These are phyloP conservation scores for Aurelia coerulea DNA, from an alignment of 30 jellyfish, hydroid and myxozoan genomes.

Conservation along the genomic window DNA sequence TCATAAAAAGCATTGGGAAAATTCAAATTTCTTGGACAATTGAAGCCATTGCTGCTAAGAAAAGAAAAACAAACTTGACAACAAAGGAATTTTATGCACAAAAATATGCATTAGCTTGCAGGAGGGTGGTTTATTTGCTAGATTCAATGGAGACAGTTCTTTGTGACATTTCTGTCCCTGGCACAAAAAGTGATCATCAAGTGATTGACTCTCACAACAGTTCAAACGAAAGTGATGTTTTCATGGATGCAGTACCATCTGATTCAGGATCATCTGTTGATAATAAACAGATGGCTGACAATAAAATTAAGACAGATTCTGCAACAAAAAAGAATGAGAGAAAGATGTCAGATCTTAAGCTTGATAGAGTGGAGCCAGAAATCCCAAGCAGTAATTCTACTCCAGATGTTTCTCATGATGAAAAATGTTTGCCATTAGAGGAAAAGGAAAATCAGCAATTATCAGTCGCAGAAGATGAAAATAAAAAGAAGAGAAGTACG, in stretches of 20 bases:
- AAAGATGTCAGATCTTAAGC: too few relatives aligned
- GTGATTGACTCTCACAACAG: background rate
- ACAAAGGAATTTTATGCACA: constrained; percentile 6
- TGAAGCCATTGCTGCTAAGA: background rate
- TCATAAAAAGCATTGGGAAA: constrained; percentile 21
- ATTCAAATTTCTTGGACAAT: constrained; percentile 30
- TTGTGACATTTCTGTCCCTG: background rate
- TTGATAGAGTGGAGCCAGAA: too few relatives aligned
- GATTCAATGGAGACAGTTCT: constrained; percentile 29
- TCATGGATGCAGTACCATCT: background rate
- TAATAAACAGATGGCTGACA: too few relatives aligned
- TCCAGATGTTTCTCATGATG: too few relatives aligned
- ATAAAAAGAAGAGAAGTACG: too few relatives aligned
- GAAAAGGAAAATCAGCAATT: too few relatives aligned
- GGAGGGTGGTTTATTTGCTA: background rate
- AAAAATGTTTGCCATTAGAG: too few relatives aligned
- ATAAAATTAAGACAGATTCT: too few relatives aligned
- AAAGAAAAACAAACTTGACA: background rate
- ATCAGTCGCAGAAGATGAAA: too few relatives aligned
- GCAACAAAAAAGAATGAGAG: too few relatives aligned
- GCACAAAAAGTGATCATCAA: background rate
- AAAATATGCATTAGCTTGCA: constrained; percentile 19
- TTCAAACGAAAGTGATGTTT: constrained; percentile 20
- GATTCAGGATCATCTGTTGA: too few relatives aligned
- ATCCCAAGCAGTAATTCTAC: too few relatives aligned